phyloP scores from a whole-genome alignment of 2,888 invertebrate species.

The Pheosia gnoma region DNA sequence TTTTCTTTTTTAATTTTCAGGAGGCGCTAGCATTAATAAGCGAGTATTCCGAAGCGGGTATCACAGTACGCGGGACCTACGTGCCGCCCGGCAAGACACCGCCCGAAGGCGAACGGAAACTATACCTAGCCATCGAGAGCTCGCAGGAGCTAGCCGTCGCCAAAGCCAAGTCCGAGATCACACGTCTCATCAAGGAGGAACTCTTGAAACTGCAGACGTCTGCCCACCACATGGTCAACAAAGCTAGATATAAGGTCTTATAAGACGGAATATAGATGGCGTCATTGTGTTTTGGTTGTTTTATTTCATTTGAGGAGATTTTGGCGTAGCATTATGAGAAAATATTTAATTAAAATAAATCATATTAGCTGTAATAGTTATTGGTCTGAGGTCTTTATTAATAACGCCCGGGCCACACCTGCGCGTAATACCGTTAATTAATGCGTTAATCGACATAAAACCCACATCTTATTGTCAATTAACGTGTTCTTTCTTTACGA shows the following conservation, averaged over 20 bases:
- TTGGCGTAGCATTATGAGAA: too few species aligned
- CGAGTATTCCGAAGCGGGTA: constrained; percentile 99
- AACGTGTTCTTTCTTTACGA: too few species aligned
- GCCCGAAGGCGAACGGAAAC: constrained; percentile 96
- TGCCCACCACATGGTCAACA: constrained; percentile 93
- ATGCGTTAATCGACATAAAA: too few species aligned
- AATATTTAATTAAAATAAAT: too few species aligned
- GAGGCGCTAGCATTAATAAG: constrained; percentile 99
- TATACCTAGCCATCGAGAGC: constrained; percentile 99
- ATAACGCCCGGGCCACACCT: too few species aligned
- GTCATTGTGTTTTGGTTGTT: constrained; percentile 33
- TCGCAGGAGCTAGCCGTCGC: constrained; percentile 98
- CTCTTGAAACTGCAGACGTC: constrained; percentile 95
- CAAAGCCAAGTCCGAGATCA: constrained; percentile 98
- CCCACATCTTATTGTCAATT: too few species aligned
- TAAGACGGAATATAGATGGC: constrained; percentile 72
- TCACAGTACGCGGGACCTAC: constrained; percentile 99
- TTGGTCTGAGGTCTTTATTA: too few species aligned
- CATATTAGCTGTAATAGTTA: too few species aligned
- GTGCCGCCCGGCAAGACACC: constrained; percentile 94
- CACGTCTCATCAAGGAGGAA: constrained; percentile 98
- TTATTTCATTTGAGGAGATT: constrained; percentile 18
- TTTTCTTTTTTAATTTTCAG: constrained; percentile 65
- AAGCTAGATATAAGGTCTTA: constrained; percentile 97
- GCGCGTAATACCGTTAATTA: too few species aligned